These are phyloP conservation scores for Hypsopygia costalis DNA, from an alignment of 2,888 invertebrate genomes.

Conservation along the genomic window DNA sequence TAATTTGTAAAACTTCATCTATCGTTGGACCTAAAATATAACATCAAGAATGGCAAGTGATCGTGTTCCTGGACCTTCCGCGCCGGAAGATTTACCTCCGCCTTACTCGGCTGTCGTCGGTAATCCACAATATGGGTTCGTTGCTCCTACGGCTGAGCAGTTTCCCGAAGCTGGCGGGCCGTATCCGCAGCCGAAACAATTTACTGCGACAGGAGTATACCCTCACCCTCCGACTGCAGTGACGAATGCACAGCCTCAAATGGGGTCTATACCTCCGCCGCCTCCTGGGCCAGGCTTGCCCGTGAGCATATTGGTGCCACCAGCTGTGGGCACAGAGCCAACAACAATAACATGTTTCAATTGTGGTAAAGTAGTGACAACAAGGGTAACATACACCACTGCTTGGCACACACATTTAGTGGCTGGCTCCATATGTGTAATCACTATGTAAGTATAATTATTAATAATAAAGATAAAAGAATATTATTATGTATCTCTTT, in stretches of 20 bases:
- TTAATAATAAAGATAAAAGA: neutral
- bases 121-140: slow-evolving; percentile 64
- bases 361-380: slow-evolving; percentile 68
- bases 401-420: slow-evolving; percentile 75
- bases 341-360: slow-evolving; percentile 69
- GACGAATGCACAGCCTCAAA: slow-evolving; percentile 46
- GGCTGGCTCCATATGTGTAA: slow-evolving; percentile 68
- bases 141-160: slow-evolving; percentile 28
- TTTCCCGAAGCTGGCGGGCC: slow-evolving; percentile 28
- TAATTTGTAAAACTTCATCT: no score
- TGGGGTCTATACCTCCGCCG: slow-evolving; percentile 37
- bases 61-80: slow-evolving; percentile 43
- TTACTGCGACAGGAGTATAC: slow-evolving; percentile 64
- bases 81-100: slow-evolving; percentile 66
- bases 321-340: slow-evolving; percentile 66
- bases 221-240: slow-evolving; percentile 56
- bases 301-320: slow-evolving; percentile 57
- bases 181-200: slow-evolving; percentile 51
- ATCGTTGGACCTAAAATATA: neutral
- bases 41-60: slow-evolving; percentile 43
- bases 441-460: slow-evolving; percentile 60
- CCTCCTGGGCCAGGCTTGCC: slow-evolving; percentile 42
- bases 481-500: slow-evolving; percentile 6
- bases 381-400: slow-evolving; percentile 69
- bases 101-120: slow-evolving; percentile 70